phyloP scores from a whole-genome alignment of 2,113 vertebrate genomes.

The Paramormyrops kingsleyae region DNA sequence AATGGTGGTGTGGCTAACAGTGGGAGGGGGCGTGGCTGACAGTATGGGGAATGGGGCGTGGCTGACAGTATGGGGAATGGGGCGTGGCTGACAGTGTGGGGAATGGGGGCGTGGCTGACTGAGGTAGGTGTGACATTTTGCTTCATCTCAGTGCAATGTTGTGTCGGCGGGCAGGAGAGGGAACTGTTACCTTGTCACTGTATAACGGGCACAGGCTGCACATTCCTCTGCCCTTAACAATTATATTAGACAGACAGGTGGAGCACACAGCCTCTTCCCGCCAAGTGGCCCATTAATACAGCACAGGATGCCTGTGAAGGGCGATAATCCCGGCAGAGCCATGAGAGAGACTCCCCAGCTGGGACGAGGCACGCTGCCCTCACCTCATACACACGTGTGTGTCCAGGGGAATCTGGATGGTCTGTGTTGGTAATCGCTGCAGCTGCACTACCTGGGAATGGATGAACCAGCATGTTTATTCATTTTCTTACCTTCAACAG shows the following conservation, averaged over 20 bases:
- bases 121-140: neutral
- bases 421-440: neutral
- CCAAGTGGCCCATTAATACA: constrained; percentile 1
- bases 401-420: neutral
- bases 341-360: neutral
- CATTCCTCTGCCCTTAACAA: constrained; percentile 6
- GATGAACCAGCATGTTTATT: neutral
- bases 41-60: neutral
- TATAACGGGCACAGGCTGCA: neutral
- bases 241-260: neutral
- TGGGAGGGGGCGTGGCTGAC: neutral
- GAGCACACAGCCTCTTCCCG: neutral
- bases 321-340: constrained; percentile 10
- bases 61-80: neutral
- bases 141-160: neutral
- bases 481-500: neutral
- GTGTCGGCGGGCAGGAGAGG: neutral
- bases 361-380: neutral
- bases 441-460: neutral
- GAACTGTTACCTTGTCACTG: constrained; percentile 12
- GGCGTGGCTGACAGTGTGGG: neutral
- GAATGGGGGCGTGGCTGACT: neutral
- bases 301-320: neutral
- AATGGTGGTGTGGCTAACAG: neutral
- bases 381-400: neutral